A percentile compares a stretch with the other conserved stretches of the same genome.
These are phyloP conservation scores for Synergus itoensis DNA, from an alignment of 2,888 invertebrate species.

Conservation along the genomic window DNA sequence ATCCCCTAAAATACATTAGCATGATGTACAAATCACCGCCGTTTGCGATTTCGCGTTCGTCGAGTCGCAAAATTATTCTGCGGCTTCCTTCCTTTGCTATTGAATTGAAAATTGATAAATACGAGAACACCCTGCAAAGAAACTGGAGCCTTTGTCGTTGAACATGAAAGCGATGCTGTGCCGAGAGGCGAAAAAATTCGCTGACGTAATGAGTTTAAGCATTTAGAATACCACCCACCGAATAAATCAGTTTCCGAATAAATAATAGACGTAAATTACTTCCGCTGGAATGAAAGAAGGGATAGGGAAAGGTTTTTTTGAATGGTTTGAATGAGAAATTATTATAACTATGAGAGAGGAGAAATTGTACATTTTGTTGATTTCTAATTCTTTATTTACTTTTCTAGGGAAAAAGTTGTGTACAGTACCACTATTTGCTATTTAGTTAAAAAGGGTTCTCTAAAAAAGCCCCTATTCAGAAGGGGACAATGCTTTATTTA, in stretches of 20 bases:
- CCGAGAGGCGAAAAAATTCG: background rate
- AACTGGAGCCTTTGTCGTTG: conserved; percentile 4
- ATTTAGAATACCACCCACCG: background rate
- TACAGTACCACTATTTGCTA: too few species aligned
- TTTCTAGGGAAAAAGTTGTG: background rate
- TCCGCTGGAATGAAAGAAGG: background rate
- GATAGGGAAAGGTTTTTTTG: background rate
- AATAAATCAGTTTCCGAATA: conserved; percentile 1
- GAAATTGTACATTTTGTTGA: background rate
- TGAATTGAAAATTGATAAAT: background rate
- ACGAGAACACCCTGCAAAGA: background rate
- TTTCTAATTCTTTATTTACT: background rate
- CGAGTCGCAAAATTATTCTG: too few species aligned
- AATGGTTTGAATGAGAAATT: background rate
- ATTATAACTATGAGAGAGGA: background rate
- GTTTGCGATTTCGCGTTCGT: too few species aligned
- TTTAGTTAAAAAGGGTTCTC: too few species aligned
- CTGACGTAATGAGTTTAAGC: background rate
- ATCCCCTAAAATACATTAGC: background rate
- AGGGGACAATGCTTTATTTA: too few species aligned
- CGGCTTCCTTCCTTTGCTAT: too few species aligned
- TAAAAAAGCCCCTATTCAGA: too few species aligned
- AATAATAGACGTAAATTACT: background rate
- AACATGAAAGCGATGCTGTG: background rate
- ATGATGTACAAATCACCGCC: too few species aligned